A percentile compares a stretch with the other conserved stretches of the same genome.
These are phyloP conservation scores for Channa argus DNA, from an alignment of 2,113 vertebrate species.

Conservation along the genomic window DNA sequence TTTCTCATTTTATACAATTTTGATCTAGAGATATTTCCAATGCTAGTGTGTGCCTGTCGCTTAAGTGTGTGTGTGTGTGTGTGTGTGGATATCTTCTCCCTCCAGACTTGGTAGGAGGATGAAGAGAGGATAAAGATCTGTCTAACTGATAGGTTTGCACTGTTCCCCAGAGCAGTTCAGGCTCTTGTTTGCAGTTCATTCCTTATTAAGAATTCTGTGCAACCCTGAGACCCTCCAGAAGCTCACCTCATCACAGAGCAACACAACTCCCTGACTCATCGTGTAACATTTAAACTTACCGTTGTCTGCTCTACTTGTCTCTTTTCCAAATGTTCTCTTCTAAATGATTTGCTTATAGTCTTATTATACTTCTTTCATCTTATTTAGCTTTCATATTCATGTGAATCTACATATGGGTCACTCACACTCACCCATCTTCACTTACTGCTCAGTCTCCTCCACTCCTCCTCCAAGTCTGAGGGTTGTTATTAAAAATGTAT, in stretches of 20 bases:
- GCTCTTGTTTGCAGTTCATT: slow-evolving; percentile 56
- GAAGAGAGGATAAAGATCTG: slow-evolving; percentile 31
- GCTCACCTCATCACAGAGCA: slow-evolving; percentile 40
- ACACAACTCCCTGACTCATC: slow-evolving; percentile 43
- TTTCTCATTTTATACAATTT: slow-evolving; percentile 18
- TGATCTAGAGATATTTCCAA: background rate
- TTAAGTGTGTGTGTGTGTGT: background rate
- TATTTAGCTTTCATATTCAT: background rate
- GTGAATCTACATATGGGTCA: slow-evolving; percentile 24
- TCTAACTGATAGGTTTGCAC: slow-evolving; percentile 29
- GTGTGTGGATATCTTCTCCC: slow-evolving; percentile 3
- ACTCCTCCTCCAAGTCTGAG: background rate
- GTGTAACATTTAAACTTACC: slow-evolving; percentile 21
- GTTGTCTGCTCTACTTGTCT: background rate
- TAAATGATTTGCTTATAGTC: too few species aligned
- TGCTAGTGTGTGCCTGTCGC: slow-evolving; percentile 8
- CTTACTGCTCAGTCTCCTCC: background rate
- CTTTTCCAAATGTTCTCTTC: background rate
- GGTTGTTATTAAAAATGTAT: slow-evolving; percentile 10
- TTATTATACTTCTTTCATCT: too few species aligned
- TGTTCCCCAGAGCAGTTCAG: slow-evolving; percentile 46
- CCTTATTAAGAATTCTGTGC: slow-evolving; percentile 74
- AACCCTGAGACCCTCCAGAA: slow-evolving; percentile 36
- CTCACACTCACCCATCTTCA: slow-evolving; percentile 11
- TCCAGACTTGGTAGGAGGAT: background rate